These are phyloP conservation scores for Lepidochrysops patricia DNA, from an alignment of 2,888 invertebrate genomes.

Conservation along the genomic window DNA sequence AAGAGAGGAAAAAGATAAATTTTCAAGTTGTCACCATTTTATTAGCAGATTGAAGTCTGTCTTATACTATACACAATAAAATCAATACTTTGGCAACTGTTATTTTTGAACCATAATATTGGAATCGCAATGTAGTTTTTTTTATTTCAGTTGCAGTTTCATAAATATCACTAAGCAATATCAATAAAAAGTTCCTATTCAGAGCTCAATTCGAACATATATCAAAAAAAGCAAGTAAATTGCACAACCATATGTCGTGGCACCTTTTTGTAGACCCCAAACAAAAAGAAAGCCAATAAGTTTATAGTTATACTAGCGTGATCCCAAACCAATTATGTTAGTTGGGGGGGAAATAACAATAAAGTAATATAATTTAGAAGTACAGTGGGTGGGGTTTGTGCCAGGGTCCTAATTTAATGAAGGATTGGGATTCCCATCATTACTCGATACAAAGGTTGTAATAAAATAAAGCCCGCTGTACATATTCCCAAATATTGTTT, in stretches of 20 bases:
- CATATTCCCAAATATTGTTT: not conserved
- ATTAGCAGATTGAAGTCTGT: too few relatives aligned
- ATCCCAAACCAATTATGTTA: conserved; percentile 70
- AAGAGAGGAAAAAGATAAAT: not conserved
- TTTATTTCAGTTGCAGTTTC: not conserved
- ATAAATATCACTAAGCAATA: not conserved
- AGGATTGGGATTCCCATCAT: conserved; percentile 46
- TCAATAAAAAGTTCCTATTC: not conserved
- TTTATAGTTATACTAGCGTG: conserved; percentile 68
- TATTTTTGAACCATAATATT: too few relatives aligned
- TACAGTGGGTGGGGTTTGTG: conserved; percentile 52
- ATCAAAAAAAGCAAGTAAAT: conserved; percentile 9
- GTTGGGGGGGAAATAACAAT: conserved; percentile 71
- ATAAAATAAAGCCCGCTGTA: conserved; percentile 10
- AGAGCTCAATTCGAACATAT: not conserved
- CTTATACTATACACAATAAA: too few relatives aligned
- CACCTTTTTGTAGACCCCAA: conserved; percentile 21
- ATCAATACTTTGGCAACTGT: not conserved
- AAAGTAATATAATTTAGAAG: conserved; percentile 71
- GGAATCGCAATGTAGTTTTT: not conserved
- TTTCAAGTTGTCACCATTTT: too few relatives aligned
- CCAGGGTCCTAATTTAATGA: conserved; percentile 64
- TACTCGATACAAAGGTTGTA: conserved; percentile 41
- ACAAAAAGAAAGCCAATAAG: conserved; percentile 29
- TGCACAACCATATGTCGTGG: conserved; percentile 16